A percentile compares a stretch with the other conserved stretches of the same genome.
These are phyloP conservation scores for Pseudorasbora parva DNA, from an alignment of 2,113 vertebrate species.

Conservation along the genomic window DNA sequence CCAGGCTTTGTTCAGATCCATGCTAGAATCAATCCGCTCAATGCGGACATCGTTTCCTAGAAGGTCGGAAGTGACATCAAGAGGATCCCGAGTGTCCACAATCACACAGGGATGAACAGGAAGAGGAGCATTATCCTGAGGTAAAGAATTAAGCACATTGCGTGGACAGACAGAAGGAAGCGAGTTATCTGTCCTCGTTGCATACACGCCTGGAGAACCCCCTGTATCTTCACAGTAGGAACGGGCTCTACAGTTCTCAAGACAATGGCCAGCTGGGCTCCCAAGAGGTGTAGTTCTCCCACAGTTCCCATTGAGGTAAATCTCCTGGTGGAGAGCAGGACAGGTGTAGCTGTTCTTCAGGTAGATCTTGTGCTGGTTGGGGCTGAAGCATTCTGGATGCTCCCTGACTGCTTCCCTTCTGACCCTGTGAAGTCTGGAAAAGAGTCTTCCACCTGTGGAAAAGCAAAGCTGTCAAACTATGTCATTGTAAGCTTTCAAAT, in stretches of 20 bases:
- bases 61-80: conserved; percentile 68
- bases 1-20: conserved; percentile 71
- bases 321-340: conserved; percentile 66
- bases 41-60: conserved; percentile 60
- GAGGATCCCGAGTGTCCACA: conserved; percentile 69
- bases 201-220: conserved; percentile 51
- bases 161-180: conserved; percentile 69
- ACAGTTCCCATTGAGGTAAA: conserved; percentile 56
- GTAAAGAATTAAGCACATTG: conserved; percentile 60
- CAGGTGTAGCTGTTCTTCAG: conserved; percentile 72
- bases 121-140: conserved; percentile 73
- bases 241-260: conserved; percentile 75
- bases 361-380: conserved; percentile 68
- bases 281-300: conserved; percentile 8
- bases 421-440: conserved; percentile 83
- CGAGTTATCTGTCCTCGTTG: conserved; percentile 52
- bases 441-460: conserved; percentile 85
- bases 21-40: conserved; percentile 71
- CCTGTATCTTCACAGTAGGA: conserved; percentile 79
- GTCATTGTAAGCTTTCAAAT: not conserved
- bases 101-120: conserved; percentile 65
- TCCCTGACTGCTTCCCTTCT: conserved; percentile 71
- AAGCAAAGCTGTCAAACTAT: not conserved
- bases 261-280: conserved; percentile 57
- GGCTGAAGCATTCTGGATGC: conserved; percentile 67